Evolutionary conservation across 1,140 invertebrate genomes (phyloP), one percentile per base, ranked within the genome.

Genomic region (Akabosia matsudoensis): DNA sequence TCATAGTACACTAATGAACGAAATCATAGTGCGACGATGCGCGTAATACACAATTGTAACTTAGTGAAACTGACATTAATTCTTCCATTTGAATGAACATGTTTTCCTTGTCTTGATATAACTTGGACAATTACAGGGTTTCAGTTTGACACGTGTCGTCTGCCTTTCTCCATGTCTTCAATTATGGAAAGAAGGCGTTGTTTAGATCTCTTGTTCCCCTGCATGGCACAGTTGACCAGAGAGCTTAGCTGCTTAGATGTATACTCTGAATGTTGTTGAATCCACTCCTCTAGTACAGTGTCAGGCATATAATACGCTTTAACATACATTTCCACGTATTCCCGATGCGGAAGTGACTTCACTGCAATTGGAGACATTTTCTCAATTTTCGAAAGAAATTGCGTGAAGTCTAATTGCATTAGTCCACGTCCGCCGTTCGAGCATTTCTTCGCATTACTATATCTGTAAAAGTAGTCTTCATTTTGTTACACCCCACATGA

Each of bases 391-490:
- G 92, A 91, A 72, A 96, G 88, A 76, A 98, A 91, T 84, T 99
- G 97, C 28, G 96, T 94, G 84, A 96, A 98, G 88, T 99, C 97
- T 1, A 99, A 86, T 84, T 98, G 96, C 97, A 99, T 99, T 1
- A 99, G 84, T 0, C 95, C 97, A 76, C 97, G 86, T 0, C 97
- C 97, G 79, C 95, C 96, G 80, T 96, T 96, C 0, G 95, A 95
- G 86, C 97, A 99, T 84, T 97, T 97, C 80, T 92, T 94, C 0
- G 93, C 93, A 83, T 90, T 91, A 7, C 94, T 91, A 86, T 94
- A 97, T 4, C 92, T 93, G 79, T 16, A 86, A 82, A 82, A 81
- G 79, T 78, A 80, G n/a, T n/a, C n/a, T n/a, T n/a, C n/a, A n/a
- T n/a, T n/a, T n/a, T n/a, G n/a, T n/a, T n/a, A n/a, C n/a, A n/a